Percentiles rank a stretch among this genome's conserved stretches.
Conservation (phyloP, 2,113 vertebrate genomes). For the Paracanthobrama guichenoti region DNA sequence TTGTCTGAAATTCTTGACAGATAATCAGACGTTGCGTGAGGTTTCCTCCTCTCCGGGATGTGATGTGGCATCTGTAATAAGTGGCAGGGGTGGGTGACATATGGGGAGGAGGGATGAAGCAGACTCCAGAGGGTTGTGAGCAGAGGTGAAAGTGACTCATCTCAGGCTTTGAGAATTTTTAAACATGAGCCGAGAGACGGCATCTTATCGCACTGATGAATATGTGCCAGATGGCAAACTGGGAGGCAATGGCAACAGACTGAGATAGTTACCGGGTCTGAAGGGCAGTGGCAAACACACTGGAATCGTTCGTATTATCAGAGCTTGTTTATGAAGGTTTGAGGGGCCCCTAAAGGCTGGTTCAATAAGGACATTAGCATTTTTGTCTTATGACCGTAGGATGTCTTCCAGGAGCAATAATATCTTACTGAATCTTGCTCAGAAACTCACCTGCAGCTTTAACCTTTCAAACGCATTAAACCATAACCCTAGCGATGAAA, state of each 20-base stretch:
- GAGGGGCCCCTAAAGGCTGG: background rate
- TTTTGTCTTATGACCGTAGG: background rate
- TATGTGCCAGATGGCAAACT: constrained; percentile 38
- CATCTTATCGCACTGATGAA: constrained; percentile 27
- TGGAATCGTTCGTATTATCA: background rate
- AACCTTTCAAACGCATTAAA: constrained; percentile 8
- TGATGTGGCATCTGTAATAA: background rate
- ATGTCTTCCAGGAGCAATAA: background rate
- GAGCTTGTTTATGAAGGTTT: background rate
- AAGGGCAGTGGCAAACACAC: background rate
- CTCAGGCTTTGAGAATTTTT: constrained; percentile 27
- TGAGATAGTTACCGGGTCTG: background rate
- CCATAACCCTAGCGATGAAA: background rate
- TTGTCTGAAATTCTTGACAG: background rate
- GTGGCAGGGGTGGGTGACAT: constrained; percentile 22
- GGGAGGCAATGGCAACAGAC: background rate
- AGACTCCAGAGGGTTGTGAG: background rate
- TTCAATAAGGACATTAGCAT: constrained; percentile 3
- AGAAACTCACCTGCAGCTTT: constrained; percentile 4
- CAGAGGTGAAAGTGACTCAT: constrained; percentile 41
- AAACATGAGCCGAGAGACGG: constrained; percentile 19
- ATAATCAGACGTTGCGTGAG: background rate
- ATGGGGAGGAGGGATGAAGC: constrained; percentile 21
- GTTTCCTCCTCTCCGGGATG: background rate
- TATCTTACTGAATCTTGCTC: background rate